Percentiles rank a stretch among this genome's conserved stretches.
phyloP scores from a whole-genome alignment of 2,888 invertebrate species.

The Phoenoteleia sp. region DNA sequence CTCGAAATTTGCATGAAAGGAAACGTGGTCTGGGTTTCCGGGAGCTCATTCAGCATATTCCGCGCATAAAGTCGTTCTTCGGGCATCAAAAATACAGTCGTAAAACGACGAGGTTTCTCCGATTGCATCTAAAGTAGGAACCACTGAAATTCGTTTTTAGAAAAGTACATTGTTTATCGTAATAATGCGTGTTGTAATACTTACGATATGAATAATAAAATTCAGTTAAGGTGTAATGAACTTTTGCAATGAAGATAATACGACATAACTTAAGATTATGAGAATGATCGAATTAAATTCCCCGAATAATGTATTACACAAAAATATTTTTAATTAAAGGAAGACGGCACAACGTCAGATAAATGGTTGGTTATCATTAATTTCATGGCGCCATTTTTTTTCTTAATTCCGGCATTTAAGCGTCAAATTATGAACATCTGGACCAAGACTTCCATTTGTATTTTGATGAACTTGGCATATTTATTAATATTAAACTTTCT shows the following conservation, averaged over 20 bases:
- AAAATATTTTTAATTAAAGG: conserved; percentile 21
- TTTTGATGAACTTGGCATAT: conserved; percentile 13
- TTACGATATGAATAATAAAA: conserved; percentile 43
- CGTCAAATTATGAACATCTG: conserved; percentile 40
- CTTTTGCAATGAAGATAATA: conserved; percentile 7
- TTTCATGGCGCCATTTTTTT: conserved; percentile 8
- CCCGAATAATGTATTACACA: neutral
- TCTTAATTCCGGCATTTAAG: conserved; percentile 1
- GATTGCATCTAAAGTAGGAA: conserved; percentile 67
- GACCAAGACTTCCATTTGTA: conserved; percentile 30
- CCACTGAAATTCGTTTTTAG: conserved; percentile 55
- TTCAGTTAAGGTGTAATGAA: conserved; percentile 36
- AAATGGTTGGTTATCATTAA: conserved; percentile 20
- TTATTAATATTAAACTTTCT: neutral
- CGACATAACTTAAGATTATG: conserved; percentile 18
- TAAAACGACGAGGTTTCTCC: conserved; percentile 65
- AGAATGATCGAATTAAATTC: conserved; percentile 8
- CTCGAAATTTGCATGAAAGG: conserved; percentile 82
- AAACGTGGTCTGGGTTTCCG: conserved; percentile 79
- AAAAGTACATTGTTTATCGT: conserved; percentile 55
- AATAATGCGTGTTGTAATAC: conserved; percentile 45
- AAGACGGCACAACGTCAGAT: no score
- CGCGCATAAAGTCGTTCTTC: conserved; percentile 77
- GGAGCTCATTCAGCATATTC: conserved; percentile 81
- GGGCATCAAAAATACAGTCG: conserved; percentile 74